These are phyloP conservation scores for Origma solitaria DNA, from an alignment of 2,113 vertebrate species.

Conservation along the genomic window DNA sequence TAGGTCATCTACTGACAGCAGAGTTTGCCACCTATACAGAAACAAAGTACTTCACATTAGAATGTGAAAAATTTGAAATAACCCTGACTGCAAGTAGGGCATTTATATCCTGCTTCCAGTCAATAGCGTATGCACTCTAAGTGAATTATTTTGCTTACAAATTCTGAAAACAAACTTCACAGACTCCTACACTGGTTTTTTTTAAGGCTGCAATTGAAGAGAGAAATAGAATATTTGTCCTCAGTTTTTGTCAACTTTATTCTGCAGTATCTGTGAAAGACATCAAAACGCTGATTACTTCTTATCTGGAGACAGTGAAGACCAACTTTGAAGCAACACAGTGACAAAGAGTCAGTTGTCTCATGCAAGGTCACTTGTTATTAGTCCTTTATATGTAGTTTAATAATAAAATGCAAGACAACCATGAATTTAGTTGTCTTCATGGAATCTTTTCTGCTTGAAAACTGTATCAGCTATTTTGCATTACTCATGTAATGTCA, in stretches of 20 bases:
- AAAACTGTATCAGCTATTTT: neutral
- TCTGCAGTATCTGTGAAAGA: neutral
- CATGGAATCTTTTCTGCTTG: neutral
- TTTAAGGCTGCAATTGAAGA: neutral
- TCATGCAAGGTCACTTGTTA: neutral
- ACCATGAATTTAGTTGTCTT: neutral
- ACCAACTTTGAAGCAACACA: neutral
- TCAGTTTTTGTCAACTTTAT: neutral
- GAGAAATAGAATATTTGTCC: neutral
- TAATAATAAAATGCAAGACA: neutral
- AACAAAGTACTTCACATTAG: neutral
- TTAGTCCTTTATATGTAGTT: neutral
- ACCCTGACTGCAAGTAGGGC: neutral
- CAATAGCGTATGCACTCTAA: neutral
- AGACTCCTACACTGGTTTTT: neutral
- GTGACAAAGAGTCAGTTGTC: neutral
- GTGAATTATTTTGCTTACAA: neutral
- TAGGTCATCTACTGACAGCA: conserved; percentile 95
- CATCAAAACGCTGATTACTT: neutral
- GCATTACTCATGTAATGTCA: neutral
- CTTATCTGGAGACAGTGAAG: neutral
- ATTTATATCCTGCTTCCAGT: neutral
- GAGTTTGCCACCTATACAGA: conserved; percentile 86
- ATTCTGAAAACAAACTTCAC: neutral
- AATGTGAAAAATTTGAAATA: neutral